phyloP scores from a whole-genome alignment of 2,888 invertebrate genomes.

The Mayetiola destructor region DNA sequence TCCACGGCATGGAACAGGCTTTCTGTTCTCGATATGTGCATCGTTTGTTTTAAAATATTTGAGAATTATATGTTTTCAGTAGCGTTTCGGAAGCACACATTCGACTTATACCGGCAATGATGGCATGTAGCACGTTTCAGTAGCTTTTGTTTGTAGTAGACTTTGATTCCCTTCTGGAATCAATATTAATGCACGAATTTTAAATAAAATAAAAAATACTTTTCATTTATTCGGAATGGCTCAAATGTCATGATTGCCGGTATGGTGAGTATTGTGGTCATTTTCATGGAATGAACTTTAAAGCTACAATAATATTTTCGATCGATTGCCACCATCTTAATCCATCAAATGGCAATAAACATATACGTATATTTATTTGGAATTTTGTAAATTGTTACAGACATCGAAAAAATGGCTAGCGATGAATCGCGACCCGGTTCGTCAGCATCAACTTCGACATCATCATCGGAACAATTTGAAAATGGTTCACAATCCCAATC shows the following conservation, averaged over 20 bases:
- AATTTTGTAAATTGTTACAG: not conserved
- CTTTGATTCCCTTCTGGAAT: not conserved
- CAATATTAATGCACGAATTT: not conserved
- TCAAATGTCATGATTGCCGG: not conserved
- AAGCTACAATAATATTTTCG: not conserved
- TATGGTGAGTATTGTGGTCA: not conserved
- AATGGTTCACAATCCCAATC: conserved; percentile 22
- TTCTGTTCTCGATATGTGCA: not conserved
- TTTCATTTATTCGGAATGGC: not conserved
- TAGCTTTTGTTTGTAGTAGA: not conserved
- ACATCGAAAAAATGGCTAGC: conserved; percentile 22
- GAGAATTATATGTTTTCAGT: not conserved
- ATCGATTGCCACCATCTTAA: too few species aligned
- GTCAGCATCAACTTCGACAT: conserved; percentile 34
- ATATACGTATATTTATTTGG: too few species aligned
- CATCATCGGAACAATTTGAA: conserved; percentile 31
- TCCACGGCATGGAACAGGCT: not conserved
- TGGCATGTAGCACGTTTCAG: not conserved
- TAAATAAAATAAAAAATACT: not conserved
- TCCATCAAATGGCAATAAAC: too few species aligned
- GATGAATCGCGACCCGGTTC: conserved; percentile 31
- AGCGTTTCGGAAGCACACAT: too few species aligned
- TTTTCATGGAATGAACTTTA: not conserved
- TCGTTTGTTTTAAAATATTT: not conserved
- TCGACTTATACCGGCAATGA: not conserved